Conservation (phyloP, 2,797 vertebrate species). For the Anas acuta region DNA sequence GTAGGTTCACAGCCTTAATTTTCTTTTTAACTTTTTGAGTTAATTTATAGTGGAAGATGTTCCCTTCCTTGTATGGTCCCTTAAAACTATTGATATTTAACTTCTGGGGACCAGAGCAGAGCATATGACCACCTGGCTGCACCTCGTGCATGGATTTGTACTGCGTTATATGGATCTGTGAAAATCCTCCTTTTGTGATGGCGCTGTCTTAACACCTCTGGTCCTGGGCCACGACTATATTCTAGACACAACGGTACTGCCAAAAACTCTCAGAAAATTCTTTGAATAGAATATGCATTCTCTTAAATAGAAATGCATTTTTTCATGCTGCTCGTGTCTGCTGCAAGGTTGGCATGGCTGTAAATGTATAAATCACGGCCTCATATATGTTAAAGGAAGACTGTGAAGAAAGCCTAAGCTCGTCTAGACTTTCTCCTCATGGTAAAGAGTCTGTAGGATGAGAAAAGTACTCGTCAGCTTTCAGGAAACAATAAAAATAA, state of each 20-base stretch:
- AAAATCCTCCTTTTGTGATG: background rate
- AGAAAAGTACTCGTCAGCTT: background rate
- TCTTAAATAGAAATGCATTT: background rate
- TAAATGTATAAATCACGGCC: background rate
- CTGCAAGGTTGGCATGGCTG: background rate
- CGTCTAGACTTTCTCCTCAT: background rate
- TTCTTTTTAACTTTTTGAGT: background rate
- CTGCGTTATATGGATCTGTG: background rate
- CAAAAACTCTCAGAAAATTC: background rate
- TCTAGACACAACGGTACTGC: background rate
- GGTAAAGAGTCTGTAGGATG: background rate
- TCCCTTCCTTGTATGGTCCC: background rate
- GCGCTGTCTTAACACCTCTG: background rate
- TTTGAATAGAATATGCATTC: background rate
- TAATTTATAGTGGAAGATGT: background rate
- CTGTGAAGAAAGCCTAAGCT: background rate
- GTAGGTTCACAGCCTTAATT: background rate
- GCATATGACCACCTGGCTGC: background rate
- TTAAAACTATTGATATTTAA: background rate
- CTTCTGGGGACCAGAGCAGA: background rate
- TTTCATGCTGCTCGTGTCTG: background rate
- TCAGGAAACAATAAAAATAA: constrained; percentile 32
- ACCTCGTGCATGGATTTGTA: background rate
- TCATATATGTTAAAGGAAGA: background rate
- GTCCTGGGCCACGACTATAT: background rate